These are phyloP conservation scores for Orchesella flavescens DNA, from an alignment of 2,888 invertebrate species.

Conservation along the genomic window DNA sequence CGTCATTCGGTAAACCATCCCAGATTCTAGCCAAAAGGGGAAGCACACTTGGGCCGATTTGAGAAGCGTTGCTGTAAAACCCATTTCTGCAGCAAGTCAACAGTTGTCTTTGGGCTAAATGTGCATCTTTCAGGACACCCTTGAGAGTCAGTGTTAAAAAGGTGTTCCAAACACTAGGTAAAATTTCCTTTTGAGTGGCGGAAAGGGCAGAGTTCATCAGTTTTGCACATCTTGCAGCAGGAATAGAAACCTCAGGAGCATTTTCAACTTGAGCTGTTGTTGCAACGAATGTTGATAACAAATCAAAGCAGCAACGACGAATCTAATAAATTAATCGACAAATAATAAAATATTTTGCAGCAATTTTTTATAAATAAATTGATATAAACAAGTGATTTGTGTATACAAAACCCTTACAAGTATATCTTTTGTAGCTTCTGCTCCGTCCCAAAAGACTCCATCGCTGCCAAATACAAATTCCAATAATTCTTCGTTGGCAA, in stretches of 20 bases:
- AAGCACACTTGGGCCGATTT: conserved; percentile 83
- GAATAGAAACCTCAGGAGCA: conserved; percentile 20
- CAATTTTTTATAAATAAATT: too few species aligned
- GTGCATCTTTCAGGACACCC: conserved; percentile 64
- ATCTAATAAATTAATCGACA: conserved; percentile 48
- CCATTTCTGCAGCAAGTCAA: conserved; percentile 76
- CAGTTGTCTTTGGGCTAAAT: conserved; percentile 65
- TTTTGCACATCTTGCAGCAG: conserved; percentile 45
- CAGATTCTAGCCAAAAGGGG: conserved; percentile 85
- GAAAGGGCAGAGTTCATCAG: conserved; percentile 55
- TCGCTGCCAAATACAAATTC: conserved; percentile 53
- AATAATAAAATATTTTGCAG: conserved; percentile 18
- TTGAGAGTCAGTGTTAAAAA: conserved; percentile 66
- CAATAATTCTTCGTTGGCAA: conserved; percentile 57
- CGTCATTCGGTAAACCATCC: conserved; percentile 73
- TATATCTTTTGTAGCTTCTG: conserved; percentile 48
- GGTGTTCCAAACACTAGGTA: conserved; percentile 68
- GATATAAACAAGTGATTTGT: too few species aligned
- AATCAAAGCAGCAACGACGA: conserved; percentile 62
- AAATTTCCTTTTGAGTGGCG: conserved; percentile 55
- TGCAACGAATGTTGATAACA: conserved; percentile 54
- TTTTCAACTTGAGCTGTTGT: conserved; percentile 6
- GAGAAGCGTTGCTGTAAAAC: conserved; percentile 84
- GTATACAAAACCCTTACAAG: conserved; percentile 28
- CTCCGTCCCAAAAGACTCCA: conserved; percentile 59